These are phyloP conservation scores for Euwallacea similis DNA, from an alignment of 1,140 invertebrate species.

Conservation along the genomic window DNA sequence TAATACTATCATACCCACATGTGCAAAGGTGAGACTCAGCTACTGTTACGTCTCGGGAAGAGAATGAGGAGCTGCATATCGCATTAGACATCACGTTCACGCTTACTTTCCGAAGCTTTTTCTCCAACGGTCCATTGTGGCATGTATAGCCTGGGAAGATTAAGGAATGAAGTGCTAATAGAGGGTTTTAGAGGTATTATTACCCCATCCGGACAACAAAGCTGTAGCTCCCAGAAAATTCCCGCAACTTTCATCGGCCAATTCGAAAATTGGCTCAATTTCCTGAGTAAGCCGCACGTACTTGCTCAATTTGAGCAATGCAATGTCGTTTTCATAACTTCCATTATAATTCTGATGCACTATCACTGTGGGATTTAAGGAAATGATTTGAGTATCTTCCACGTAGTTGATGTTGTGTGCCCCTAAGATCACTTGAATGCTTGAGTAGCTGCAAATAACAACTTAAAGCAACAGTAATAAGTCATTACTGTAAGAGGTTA, in stretches of 20 bases:
- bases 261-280: neutral
- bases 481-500: neutral
- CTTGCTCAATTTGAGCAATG: constrained; percentile 11
- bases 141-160: neutral
- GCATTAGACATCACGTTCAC: constrained; percentile 11
- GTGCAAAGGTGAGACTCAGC: constrained; percentile 20
- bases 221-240: constrained; percentile 12
- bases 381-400: constrained; percentile 19
- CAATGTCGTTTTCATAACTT: constrained; percentile 22
- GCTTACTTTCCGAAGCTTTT: constrained; percentile 9
- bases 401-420: constrained; percentile 16
- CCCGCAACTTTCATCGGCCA: constrained; percentile 7
- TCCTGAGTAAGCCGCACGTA: constrained; percentile 1
- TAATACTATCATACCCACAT: constrained; percentile 9
- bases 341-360: constrained; percentile 16
- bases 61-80: neutral
- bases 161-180: no score
- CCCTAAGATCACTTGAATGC: constrained; percentile 22
- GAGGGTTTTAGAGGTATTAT: no score
- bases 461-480: neutral
- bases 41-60: neutral
- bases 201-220: constrained; percentile 28
- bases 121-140: neutral
- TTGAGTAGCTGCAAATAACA: neutral
- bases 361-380: constrained; percentile 11